Evolutionary conservation across 2,888 invertebrate genomes (phyloP).

Genomic region (Caenorhabditis sinica): DNA sequence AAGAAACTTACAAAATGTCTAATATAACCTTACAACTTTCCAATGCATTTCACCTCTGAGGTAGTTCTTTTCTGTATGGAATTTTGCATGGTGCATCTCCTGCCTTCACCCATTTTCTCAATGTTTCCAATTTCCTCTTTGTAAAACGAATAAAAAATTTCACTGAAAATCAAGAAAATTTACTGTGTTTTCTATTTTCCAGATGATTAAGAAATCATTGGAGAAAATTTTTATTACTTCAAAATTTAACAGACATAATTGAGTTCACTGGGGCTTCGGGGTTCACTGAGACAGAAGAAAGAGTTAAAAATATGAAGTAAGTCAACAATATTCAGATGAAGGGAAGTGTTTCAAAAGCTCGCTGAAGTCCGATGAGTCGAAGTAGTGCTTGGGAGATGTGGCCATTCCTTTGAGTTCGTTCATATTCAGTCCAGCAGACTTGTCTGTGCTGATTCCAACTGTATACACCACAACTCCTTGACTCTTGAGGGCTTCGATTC

Average conservation of each 20-base stretch:
- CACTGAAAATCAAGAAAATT: conserved; percentile 13
- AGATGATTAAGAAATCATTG: background rate
- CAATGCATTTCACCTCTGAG: conserved; percentile 58
- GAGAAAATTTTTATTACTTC: background rate
- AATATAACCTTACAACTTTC: conserved; percentile 50
- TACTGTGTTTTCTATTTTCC: background rate
- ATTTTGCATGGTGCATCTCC: conserved; percentile 63
- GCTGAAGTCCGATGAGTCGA: conserved; percentile 43
- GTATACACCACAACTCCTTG: conserved; percentile 63
- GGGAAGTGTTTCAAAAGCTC: conserved; percentile 54
- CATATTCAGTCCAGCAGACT: conserved; percentile 54
- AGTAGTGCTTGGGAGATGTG: conserved; percentile 51
- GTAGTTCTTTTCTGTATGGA: conserved; percentile 47
- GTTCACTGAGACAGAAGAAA: conserved; percentile 20
- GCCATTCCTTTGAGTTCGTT: conserved; percentile 66
- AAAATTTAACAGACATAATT: background rate
- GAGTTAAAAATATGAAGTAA: background rate
- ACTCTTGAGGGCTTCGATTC: conserved; percentile 58
- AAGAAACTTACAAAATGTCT: background rate
- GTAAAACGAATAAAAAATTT: conserved; percentile 41
- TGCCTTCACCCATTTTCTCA: conserved; percentile 38
- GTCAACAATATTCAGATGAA: conserved; percentile 51
- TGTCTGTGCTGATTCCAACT: conserved; percentile 61
- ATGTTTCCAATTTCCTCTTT: conserved; percentile 25
- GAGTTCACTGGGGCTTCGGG: background rate